Evolutionary conservation across 2,888 invertebrate species (phyloP).

Genomic region (Biston betularia): DNA sequence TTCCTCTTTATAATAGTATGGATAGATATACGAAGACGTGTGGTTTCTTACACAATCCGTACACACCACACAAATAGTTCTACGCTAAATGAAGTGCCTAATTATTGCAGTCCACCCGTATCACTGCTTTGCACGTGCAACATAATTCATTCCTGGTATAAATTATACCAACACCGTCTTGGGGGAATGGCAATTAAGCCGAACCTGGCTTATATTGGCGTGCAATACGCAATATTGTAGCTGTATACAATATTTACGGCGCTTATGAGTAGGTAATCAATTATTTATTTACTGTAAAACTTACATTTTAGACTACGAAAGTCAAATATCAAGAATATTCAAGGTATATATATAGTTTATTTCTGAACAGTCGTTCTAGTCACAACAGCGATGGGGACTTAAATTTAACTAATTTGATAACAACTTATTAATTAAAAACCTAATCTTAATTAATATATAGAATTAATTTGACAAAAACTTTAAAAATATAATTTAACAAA

Average conservation of each 20-base stretch:
- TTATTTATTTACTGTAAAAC: slow-evolving; percentile 18
- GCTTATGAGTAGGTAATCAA: slow-evolving; percentile 20
- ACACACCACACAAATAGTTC: not conserved
- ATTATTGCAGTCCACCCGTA: slow-evolving; percentile 56
- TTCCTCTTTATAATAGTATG: no score
- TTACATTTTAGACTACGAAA: no score
- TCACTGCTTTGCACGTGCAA: slow-evolving; percentile 54
- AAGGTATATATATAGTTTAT: no score
- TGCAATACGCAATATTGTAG: slow-evolving; percentile 43
- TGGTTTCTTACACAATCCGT: not conserved
- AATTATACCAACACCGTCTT: slow-evolving; percentile 71
- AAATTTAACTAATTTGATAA: no score
- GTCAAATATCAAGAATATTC: no score
- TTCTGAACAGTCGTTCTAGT: no score
- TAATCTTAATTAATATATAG: no score
- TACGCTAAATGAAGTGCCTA: slow-evolving; percentile 30
- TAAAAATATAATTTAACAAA: no score
- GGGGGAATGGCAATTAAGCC: slow-evolving; percentile 71
- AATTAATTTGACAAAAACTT: no score
- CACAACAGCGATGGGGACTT: no score
- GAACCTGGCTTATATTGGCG: slow-evolving; percentile 66
- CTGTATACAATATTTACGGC: slow-evolving; percentile 33
- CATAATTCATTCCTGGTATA: slow-evolving; percentile 69
- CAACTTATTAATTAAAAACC: no score
- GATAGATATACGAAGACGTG: no score